Base-by-base conservation (phyloP, 37 sponge, comb jelly and placozoan species). In the Mnemiopsis leidyi region DNA sequence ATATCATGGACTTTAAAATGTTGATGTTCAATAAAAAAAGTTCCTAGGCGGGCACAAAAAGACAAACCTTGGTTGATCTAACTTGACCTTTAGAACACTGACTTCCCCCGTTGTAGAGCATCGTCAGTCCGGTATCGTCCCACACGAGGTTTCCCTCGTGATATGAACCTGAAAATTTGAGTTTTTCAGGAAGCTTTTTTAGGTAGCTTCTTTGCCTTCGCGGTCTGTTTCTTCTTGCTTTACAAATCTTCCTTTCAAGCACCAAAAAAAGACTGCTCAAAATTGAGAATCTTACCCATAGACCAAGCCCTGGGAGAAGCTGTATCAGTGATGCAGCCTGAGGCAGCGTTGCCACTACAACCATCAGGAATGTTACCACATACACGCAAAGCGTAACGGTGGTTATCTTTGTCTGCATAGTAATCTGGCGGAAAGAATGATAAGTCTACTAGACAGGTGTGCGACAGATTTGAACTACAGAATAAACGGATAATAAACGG, bases 11-110 rank as follows among this genome's bases (percentile, higher is more conserved):
- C n/a, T n/a, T n/a, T n/a, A n/a, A n/a, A n/a, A n/a, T n/a, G n/a
- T n/a, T n/a, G n/a, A n/a, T n/a, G n/a, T n/a, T n/a, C n/a, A n/a
- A n/a, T n/a, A n/a, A n/a, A n/a, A n/a, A n/a, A n/a, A n/a, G n/a
- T n/a, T n/a, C n/a, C n/a, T n/a, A n/a, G n/a, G n/a, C n/a, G n/a
- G n/a, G n/a, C n/a, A n/a, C n/a, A n/a, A n/a, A n/a, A n/a, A n/a
- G 13, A 13, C 61, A 48, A 48, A 85, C 90, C 90, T 85, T 85
- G 40, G 90, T 85, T 2, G 90, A 85, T 40, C 90, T 85, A 29
- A 85, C 90, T 36, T 35, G 90, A 23, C 90, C 90, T 61, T 40
- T 85, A 26, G 90, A 85, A 25, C 90, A 85, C 90, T 85, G 90
- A n/a, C 38, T 18, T 0, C 90, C 90, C 0, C 90, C 90, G 36